Evolutionary conservation across 2,888 invertebrate species (phyloP), one percentile per base, ranked within the genome.

Genomic region (Andrena bucephala): DNA sequence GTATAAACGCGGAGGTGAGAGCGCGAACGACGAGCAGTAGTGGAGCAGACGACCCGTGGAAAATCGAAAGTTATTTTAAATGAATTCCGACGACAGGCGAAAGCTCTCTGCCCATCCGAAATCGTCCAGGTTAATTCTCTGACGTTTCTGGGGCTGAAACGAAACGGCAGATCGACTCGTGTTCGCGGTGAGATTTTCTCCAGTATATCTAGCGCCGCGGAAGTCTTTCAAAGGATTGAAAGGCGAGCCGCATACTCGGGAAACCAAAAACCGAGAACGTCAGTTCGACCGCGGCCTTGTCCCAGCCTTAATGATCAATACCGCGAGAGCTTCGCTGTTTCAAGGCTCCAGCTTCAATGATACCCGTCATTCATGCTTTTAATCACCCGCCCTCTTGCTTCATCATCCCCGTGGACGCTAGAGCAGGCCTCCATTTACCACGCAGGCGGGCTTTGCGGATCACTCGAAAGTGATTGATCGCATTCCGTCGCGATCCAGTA

Each of bases 381-480:
- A 59, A 67, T 20, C 36, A 52, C 48, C 13, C 24, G 42, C 24
- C 62, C 62, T 66, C 70, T 71, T 62, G 66, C 42, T 20, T 50
- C 59, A 65, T 77, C 66, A 80, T 80, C 31, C 16, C 50, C 16
- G 8, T 27, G 50, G n/a, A 20, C 8, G 48, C 33, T 16, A 16
- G 52, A 62, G 59, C 66, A 20, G n/a, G 29, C 8, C 69, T 24
- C 31, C 77, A 71, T 77, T 71, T 70, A 59, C 69, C 69, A 65
- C 36, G 69, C 52, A n/a, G 54, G 1, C 31, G 24, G 27, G 57
- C 57, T 57, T 31, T 31, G 20, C 50, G 13, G 13, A 77, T 77
- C 68, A 57, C 69, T 59, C 27, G 65, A 24, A 50, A 29, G 77
- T 67, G 80, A 80, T 80, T 62, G 80, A 80, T 80, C 80, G 80